Evolutionary conservation across 53 echinoderm and acorn worm genomes (phyloP), one percentile per base, ranked within the genome.

Genomic region (Antedon mediterranea): DNA sequence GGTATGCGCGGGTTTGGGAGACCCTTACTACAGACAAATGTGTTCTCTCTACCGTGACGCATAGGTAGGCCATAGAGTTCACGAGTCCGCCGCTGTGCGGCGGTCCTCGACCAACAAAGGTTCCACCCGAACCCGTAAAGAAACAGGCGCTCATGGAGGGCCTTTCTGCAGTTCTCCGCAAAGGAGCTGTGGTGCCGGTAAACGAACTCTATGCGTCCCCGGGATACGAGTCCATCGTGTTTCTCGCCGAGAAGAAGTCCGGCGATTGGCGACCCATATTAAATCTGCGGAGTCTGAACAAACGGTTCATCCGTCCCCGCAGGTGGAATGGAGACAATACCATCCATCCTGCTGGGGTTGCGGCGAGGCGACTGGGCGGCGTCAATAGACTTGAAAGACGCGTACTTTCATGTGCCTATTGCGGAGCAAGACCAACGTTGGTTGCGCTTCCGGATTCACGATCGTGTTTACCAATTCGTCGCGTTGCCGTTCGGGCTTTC

Each of bases 291-390:
- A 43, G 41, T 0, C 29, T 83, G 0, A 83, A 78, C 78, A n/a
- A n/a, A n/a, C 77, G 30, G 31, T 75, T 76, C 76, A 44, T 81
- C 0, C 26, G 31, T 7, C 43, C 84, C 26, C 9, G 28, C 1
- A 32, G 71, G n/a, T 80, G 30, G 75, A 1, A 85, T 85, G 85
- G 80, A 75, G 28, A 84, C 75, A 0, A 29, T 84, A 0, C 0
- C 28, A 75, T 31, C 75, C 14, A 32, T 80, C 0, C 29, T 73
- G 3, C 32, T 42, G 14, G 32, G 76, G 0, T 0, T 78, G 5
- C 13, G 18, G 8, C 34, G 30, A 4, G 34, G 77, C 8, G 72
- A 71, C 0, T 83, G 78, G 83, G 74, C 83, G n/a, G n/a, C n/a
- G n/a, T n/a, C n/a, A n/a, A n/a, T n/a, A n/a, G n/a, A n/a, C n/a